phyloP scores from a whole-genome alignment of 2,113 vertebrate genomes.

The Ellobius talpinus region DNA sequence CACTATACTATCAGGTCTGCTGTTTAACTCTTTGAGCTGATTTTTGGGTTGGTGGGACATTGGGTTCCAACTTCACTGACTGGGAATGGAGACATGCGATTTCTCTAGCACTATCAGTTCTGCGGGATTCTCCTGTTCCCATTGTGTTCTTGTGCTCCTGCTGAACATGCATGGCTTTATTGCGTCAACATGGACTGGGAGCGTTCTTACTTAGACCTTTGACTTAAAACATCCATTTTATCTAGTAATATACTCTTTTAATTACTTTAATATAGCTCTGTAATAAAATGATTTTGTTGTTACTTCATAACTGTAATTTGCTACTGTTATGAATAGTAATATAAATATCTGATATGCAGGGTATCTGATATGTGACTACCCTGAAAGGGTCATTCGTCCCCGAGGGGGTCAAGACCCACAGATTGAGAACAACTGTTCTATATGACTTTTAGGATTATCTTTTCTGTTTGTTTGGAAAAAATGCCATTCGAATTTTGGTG shows the following conservation, averaged over 20 bases:
- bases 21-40: background rate
- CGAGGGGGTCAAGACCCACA: background rate
- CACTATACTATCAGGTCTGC: background rate
- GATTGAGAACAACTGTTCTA: background rate
- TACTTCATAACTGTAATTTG: background rate
- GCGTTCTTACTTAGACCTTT: background rate
- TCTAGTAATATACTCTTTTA: background rate
- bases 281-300: background rate
- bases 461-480: background rate
- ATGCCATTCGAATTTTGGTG: background rate
- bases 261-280: background rate
- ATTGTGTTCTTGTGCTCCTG: background rate
- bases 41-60: background rate
- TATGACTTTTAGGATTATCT: background rate
- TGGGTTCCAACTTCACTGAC: background rate
- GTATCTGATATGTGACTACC: background rate
- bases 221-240: background rate
- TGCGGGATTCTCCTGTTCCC: background rate
- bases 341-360: background rate
- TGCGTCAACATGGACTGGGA: background rate
- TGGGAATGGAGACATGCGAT: background rate
- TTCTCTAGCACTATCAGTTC: background rate
- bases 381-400: background rate
- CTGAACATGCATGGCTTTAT: background rate
- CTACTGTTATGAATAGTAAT: background rate